Percentiles rank a stretch among this genome's conserved stretches.
phyloP scores from a whole-genome alignment of 53 echinoderm and acorn worm genomes.

The Henricia sp. region DNA sequence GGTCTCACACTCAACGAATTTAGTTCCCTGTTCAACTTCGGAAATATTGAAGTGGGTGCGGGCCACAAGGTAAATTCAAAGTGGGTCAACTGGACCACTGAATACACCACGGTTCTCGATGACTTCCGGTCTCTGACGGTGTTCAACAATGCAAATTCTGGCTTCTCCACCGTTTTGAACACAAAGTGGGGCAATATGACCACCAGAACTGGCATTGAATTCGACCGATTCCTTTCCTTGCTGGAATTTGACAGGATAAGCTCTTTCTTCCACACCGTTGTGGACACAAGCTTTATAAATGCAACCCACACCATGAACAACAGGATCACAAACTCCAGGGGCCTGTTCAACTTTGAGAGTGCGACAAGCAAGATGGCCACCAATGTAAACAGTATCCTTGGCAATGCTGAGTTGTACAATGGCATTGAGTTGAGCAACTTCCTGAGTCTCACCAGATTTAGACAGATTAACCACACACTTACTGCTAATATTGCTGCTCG shows the following conservation, averaged over 20 bases:
- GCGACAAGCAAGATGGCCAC: slow-evolving; percentile 46
- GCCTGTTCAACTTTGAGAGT: slow-evolving; percentile 40
- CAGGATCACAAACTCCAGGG: slow-evolving; percentile 38
- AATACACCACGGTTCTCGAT: slow-evolving; percentile 25
- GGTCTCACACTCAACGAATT: slow-evolving; percentile 38
- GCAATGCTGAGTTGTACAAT: slow-evolving; percentile 30
- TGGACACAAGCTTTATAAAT: slow-evolving; percentile 62
- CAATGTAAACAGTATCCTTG: slow-evolving; percentile 39
- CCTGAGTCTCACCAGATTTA: slow-evolving; percentile 38
- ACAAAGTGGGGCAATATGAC: slow-evolving; percentile 57
- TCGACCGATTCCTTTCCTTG: slow-evolving; percentile 55
- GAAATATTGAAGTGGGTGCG: slow-evolving; percentile 36
- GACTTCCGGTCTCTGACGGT: slow-evolving; percentile 33
- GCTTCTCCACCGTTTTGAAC: slow-evolving; percentile 35
- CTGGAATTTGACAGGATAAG: slow-evolving; percentile 51
- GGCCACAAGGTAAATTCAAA: slow-evolving; percentile 52
- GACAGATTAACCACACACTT: slow-evolving; percentile 50
- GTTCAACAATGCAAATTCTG: slow-evolving; percentile 44
- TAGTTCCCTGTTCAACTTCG: slow-evolving; percentile 29
- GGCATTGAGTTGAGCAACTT: slow-evolving; percentile 56
- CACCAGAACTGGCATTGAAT: slow-evolving; percentile 34
- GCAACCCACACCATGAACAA: slow-evolving; percentile 46
- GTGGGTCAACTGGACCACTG: slow-evolving; percentile 56
- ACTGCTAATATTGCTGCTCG: slow-evolving; percentile 30
- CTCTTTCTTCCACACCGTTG: slow-evolving; percentile 26